phyloP scores from a whole-genome alignment of 2,888 invertebrate genomes.

The Tenthredo scrophulariae region DNA sequence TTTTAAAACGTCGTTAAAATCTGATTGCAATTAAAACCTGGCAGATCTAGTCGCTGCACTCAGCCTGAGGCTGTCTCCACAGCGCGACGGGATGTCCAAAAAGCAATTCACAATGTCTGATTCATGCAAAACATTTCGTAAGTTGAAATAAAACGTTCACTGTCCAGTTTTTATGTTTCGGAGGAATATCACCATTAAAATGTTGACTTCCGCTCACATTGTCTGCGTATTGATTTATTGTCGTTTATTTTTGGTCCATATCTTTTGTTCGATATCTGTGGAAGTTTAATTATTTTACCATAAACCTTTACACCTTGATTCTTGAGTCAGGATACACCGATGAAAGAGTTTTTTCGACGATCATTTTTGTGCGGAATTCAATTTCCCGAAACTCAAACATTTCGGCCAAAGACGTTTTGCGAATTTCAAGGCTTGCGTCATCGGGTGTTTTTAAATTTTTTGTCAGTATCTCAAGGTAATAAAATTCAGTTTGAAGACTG shows the following conservation, averaged over 20 bases:
- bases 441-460: conserved; percentile 10
- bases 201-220: background rate
- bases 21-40: conserved; percentile 46
- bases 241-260: background rate
- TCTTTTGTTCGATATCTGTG: background rate
- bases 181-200: background rate
- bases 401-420: background rate
- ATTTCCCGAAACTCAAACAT: conserved; percentile 2
- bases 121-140: background rate
- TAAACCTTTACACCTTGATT: background rate
- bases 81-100: conserved; percentile 12
- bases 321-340: background rate
- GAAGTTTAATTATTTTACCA: background rate
- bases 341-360: background rate
- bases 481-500: conserved; percentile 19
- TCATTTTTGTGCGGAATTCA: background rate
- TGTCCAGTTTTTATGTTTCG: background rate
- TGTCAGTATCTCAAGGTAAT: conserved; percentile 12
- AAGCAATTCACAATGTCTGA: conserved; percentile 41
- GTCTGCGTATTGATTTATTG: background rate
- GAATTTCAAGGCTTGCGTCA: background rate
- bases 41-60: conserved; percentile 9
- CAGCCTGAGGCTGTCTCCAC: conserved; percentile 3
- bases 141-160: background rate
- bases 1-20: conserved; percentile 47